These are phyloP conservation scores for Magallana angulata DNA, from an alignment of 1,140 invertebrate species.

Conservation along the genomic window DNA sequence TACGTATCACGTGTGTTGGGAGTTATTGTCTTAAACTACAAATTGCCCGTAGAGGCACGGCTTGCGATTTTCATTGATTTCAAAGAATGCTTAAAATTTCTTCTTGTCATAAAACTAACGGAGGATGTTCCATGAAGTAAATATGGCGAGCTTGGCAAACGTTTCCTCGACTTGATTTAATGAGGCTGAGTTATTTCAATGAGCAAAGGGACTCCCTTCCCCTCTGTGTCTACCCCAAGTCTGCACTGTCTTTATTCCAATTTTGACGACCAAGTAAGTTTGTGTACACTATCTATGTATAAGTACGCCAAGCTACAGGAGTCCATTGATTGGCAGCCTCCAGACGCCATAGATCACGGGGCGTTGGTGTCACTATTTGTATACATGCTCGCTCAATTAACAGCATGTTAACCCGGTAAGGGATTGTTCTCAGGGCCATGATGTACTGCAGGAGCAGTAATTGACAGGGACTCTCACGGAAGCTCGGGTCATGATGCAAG, in stretches of 20 bases:
- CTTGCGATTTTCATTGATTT: constrained; percentile 15
- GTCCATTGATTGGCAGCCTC: background rate
- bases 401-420: background rate
- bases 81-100: background rate
- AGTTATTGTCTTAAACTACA: background rate
- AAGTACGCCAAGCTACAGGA: background rate
- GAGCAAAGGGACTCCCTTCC: too few relatives aligned
- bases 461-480: too few relatives aligned
- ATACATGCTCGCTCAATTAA: constrained; percentile 7
- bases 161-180: too few relatives aligned
- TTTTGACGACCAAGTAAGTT: too few relatives aligned
- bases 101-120: background rate
- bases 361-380: constrained; percentile 8
- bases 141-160: background rate
- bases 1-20: background rate
- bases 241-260: too few relatives aligned
- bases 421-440: background rate
- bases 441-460: too few relatives aligned
- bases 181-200: too few relatives aligned
- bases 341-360: background rate
- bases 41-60: background rate
- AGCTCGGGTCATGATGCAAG: too few relatives aligned
- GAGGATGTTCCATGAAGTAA: background rate
- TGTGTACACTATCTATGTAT: background rate
- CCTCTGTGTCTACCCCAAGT: too few relatives aligned